Conservation (phyloP, 2,888 invertebrate genomes). For the Xanthorhoe designata region DNA sequence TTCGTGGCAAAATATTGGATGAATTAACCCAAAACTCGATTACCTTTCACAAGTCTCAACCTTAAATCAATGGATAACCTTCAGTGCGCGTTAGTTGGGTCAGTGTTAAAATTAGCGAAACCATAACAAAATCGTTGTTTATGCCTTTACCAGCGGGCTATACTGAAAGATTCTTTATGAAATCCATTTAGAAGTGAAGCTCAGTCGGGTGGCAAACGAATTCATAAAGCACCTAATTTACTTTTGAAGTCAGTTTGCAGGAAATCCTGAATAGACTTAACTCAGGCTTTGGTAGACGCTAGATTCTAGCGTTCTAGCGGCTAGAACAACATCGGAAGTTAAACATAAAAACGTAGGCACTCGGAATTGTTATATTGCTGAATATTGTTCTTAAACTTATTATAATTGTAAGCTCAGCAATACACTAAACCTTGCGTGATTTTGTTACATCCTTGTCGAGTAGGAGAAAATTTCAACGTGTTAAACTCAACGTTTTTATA, state of each 20-base stretch:
- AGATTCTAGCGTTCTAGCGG: too few relatives aligned
- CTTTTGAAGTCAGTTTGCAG: neutral
- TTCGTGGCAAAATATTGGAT: neutral
- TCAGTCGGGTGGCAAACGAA: constrained; percentile 1
- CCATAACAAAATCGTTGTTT: constrained; percentile 45
- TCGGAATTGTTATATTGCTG: neutral
- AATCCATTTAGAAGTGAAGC: constrained; percentile 13
- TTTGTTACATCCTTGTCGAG: neutral
- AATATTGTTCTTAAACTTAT: neutral
- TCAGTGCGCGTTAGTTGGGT: constrained; percentile 36
- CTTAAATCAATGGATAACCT: constrained; percentile 39
- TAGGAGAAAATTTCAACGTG: neutral
- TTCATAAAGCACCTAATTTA: neutral
- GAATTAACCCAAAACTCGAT: constrained; percentile 7
- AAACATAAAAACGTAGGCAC: neutral
- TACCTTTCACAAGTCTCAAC: constrained; percentile 21
- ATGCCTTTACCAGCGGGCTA: constrained; percentile 27
- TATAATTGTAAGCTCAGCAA: neutral
- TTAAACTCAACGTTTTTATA: neutral
- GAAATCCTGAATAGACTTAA: neutral
- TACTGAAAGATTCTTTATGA: constrained; percentile 24
- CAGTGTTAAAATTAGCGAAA: constrained; percentile 48
- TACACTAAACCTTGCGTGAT: neutral
- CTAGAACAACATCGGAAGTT: neutral
- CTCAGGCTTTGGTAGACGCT: neutral